Evolutionary conservation across 1,140 invertebrate species (phyloP).

Genomic region (Drosophila erecta): DNA sequence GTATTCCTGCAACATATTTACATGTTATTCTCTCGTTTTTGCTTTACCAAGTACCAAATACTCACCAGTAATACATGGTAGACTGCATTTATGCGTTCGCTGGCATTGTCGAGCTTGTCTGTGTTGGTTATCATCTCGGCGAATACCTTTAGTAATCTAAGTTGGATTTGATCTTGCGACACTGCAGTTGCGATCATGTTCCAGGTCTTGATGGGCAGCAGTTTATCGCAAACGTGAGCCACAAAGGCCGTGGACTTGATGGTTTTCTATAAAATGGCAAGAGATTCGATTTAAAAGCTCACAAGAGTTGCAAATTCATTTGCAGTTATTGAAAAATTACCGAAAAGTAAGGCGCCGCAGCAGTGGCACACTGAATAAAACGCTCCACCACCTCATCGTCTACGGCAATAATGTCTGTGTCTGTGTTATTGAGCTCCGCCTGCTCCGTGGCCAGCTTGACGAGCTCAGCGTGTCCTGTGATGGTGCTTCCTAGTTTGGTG

Average conservation of each 20-base stretch:
- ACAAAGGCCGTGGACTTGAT: constrained; percentile 95
- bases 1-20: constrained; percentile 86
- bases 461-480: constrained; percentile 93
- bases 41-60: not conserved
- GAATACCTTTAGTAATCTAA: constrained; percentile 94
- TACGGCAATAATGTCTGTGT: constrained; percentile 91
- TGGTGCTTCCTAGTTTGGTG: constrained; percentile 92
- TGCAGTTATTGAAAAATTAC: constrained; percentile 86
- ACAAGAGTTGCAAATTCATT: not conserved
- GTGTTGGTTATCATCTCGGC: constrained; percentile 92
- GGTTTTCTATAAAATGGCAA: constrained; percentile 89
- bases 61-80: constrained; percentile 92
- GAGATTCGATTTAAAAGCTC: constrained; percentile 32
- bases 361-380: constrained; percentile 93
- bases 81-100: constrained; percentile 90
- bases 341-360: constrained; percentile 94
- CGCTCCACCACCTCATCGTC: constrained; percentile 91
- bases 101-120: constrained; percentile 90
- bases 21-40: not conserved
- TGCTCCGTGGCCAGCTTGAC: constrained; percentile 93
- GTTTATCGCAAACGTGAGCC: constrained; percentile 93
- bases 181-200: constrained; percentile 86
- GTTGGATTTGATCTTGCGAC: constrained; percentile 89
- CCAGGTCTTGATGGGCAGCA: constrained; percentile 89
- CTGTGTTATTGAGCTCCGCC: constrained; percentile 89